Conservation (phyloP, 35 echinoderm and acorn worm species). For the Apostichopus parvimensis region DNA sequence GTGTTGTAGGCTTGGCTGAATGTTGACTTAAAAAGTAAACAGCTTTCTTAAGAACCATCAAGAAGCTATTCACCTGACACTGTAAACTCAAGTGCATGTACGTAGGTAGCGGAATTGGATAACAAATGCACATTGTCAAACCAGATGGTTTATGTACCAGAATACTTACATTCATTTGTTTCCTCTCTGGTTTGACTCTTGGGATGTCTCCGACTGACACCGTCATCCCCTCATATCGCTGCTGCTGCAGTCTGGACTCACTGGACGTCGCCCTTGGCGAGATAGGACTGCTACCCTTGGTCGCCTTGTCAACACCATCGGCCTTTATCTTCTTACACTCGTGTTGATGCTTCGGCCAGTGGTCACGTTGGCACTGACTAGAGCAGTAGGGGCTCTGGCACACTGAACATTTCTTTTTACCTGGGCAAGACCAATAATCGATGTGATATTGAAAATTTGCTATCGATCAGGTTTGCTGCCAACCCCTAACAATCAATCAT, state of each 20-base stretch:
- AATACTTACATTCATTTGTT: conserved; percentile 1
- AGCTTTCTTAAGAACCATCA: too few relatives aligned
- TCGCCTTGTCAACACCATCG: not conserved
- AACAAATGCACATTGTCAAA: not conserved
- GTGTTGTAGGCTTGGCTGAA: too few relatives aligned
- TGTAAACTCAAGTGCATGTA: too few relatives aligned
- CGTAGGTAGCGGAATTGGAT: too few relatives aligned
- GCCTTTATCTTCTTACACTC: conserved; percentile 8
- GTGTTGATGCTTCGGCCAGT: conserved; percentile 12
- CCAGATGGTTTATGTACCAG: not conserved
- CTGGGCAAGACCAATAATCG: not conserved
- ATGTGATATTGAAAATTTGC: too few relatives aligned
- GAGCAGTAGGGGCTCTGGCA: conserved; percentile 24
- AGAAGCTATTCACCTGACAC: too few relatives aligned
- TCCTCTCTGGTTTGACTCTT: not conserved
- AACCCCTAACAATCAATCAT: too few relatives aligned
- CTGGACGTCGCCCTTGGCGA: not conserved
- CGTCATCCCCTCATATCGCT: not conserved
- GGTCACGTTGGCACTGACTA: conserved; percentile 8
- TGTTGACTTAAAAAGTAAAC: too few relatives aligned
- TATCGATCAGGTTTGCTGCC: too few relatives aligned
- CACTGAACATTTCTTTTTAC: conserved; percentile 16
- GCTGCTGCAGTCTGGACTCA: not conserved
- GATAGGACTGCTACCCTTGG: not conserved
- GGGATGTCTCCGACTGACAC: not conserved